phyloP scores from a whole-genome alignment of 2,113 vertebrate species.

The Rattus norvegicus region DNA sequence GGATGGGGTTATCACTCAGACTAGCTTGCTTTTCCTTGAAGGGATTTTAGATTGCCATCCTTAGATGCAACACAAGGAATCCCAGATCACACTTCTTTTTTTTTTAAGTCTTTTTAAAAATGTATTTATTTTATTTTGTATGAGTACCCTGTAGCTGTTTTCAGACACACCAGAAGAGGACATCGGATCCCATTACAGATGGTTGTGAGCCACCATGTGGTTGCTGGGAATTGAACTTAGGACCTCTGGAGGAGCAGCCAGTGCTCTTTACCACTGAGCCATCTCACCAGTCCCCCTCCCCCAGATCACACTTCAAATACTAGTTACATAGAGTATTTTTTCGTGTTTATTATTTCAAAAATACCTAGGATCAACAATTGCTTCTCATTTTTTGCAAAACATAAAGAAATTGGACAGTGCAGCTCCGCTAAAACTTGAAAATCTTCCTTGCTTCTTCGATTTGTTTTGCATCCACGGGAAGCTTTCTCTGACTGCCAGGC shows the following conservation, averaged over 20 bases:
- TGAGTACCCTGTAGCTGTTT: too few species aligned
- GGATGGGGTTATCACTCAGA: neutral
- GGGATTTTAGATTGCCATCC: neutral
- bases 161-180: too few species aligned
- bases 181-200: too few species aligned
- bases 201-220: too few species aligned
- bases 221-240: too few species aligned
- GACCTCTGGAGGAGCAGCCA: too few species aligned
- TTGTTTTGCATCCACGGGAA: rapidly evolving
- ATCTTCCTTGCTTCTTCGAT: neutral
- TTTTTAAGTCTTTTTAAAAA: too few species aligned
- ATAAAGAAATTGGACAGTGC: neutral
- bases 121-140: too few species aligned
- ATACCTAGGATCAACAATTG: neutral
- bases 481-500: constrained; percentile 72
- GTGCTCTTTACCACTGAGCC: too few species aligned
- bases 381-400: neutral
- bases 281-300: too few species aligned
- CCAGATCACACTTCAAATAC: neutral
- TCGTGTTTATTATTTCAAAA: neutral
- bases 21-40: neutral
- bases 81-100: neutral
- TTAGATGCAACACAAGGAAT: neutral
- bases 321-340: neutral
- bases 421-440: constrained; percentile 42